Conservation (phyloP, 2,797 vertebrate species). For the Valencia hispanica region DNA sequence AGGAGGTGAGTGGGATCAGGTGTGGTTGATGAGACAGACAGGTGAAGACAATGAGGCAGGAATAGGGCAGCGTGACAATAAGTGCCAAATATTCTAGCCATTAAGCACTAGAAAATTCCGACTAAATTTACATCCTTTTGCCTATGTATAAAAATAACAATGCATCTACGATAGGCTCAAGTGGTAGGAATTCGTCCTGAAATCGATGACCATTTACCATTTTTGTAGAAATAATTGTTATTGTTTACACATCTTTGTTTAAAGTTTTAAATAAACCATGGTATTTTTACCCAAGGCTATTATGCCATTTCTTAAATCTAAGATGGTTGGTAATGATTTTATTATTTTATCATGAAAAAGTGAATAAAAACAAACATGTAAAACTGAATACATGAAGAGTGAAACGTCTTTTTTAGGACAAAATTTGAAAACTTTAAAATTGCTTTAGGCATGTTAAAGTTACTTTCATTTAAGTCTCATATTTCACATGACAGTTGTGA, state of each 20-base stretch:
- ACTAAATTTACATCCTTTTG: not conserved
- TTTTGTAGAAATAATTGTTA: not conserved
- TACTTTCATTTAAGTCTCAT: not conserved
- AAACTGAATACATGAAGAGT: not conserved
- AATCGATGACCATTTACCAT: not conserved
- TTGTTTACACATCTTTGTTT: not conserved
- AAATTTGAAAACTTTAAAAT: not conserved
- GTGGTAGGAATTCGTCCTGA: too few relatives aligned
- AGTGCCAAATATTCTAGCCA: not conserved
- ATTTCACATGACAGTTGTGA: slow-evolving; percentile 16
- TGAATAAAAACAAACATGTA: too few relatives aligned
- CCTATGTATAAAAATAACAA: not conserved
- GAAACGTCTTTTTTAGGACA: not conserved
- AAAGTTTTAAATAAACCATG: not conserved
- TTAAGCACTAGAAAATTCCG: not conserved
- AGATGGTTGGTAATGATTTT: not conserved
- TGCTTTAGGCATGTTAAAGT: slow-evolving; percentile 2
- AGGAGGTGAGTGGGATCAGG: too few relatives aligned
- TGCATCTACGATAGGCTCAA: not conserved
- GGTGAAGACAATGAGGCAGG: too few relatives aligned
- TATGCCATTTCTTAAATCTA: not conserved
- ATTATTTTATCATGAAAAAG: too few relatives aligned
- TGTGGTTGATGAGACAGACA: too few relatives aligned
- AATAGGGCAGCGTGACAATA: too few relatives aligned
- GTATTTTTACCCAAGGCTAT: not conserved